Evolutionary conservation across 2,797 vertebrate species (phyloP).

Genomic region (Sebastiscus tertius): DNA sequence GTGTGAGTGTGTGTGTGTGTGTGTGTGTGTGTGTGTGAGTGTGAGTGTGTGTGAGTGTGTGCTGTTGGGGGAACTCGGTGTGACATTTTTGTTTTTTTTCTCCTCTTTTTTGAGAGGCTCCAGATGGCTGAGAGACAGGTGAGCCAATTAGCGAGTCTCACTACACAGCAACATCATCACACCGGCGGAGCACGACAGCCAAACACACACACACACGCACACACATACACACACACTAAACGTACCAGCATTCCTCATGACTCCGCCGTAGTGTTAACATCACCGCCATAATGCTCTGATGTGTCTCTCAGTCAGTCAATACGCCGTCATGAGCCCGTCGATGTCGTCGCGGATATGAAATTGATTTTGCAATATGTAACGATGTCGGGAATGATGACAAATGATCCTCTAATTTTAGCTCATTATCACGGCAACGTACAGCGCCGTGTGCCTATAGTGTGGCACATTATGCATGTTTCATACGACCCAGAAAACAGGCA

Average conservation of each 20-base stretch:
- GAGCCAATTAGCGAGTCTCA: slow-evolving; percentile 85
- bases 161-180: slow-evolving; percentile 77
- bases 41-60: neutral
- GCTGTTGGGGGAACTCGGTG: slow-evolving; percentile 57
- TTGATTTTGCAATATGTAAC: slow-evolving; percentile 46
- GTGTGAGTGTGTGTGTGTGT: slow-evolving; percentile 19
- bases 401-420: slow-evolving; percentile 50
- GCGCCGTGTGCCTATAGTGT: slow-evolving; percentile 21
- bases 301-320: slow-evolving; percentile 40
- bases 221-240: neutral
- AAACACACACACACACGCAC: slow-evolving; percentile 31
- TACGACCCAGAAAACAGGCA: slow-evolving; percentile 59
- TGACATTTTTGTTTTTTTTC: slow-evolving; percentile 41
- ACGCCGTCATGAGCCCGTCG: slow-evolving; percentile 18
- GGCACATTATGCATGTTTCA: slow-evolving; percentile 50
- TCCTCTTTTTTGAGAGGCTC: slow-evolving; percentile 66
- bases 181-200: slow-evolving; percentile 66
- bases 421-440: slow-evolving; percentile 29
- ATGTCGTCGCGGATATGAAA: slow-evolving; percentile 22
- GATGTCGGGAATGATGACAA: slow-evolving; percentile 59
- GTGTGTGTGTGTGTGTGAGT: slow-evolving; percentile 11
- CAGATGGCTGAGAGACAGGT: slow-evolving; percentile 85
- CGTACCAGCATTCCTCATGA: slow-evolving; percentile 24
- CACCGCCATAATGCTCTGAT: slow-evolving; percentile 5
- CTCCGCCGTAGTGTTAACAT: slow-evolving; percentile 46